These are phyloP conservation scores for Drosophila bocki DNA, from an alignment of 1,140 invertebrate species.

Conservation along the genomic window DNA sequence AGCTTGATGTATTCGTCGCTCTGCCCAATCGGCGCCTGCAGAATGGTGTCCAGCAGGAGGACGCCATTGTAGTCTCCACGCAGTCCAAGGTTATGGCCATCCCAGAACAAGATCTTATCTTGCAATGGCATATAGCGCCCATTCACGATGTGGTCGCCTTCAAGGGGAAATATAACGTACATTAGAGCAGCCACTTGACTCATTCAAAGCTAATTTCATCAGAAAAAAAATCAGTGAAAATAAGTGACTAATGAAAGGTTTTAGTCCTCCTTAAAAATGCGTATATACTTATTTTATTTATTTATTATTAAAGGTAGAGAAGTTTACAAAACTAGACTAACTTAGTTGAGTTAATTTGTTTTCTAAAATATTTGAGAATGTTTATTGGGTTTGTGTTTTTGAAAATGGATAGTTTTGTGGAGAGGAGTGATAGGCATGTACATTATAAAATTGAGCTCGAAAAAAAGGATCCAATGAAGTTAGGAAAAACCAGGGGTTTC, in stretches of 20 bases:
- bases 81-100: slow-evolving; percentile 92
- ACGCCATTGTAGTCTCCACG: slow-evolving; percentile 96
- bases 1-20: slow-evolving; percentile 92
- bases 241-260: neutral
- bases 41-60: slow-evolving; percentile 93
- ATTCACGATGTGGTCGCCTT: slow-evolving; percentile 74
- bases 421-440: too few relatives aligned
- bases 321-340: too few relatives aligned
- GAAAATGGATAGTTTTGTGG: too few relatives aligned
- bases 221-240: neutral
- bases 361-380: too few relatives aligned
- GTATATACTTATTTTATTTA: too few relatives aligned
- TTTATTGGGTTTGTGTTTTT: too few relatives aligned
- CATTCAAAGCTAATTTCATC: slow-evolving; percentile 1
- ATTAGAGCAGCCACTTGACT: slow-evolving; percentile 3
- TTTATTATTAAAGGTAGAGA: too few relatives aligned
- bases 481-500: too few relatives aligned
- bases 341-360: too few relatives aligned
- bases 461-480: too few relatives aligned
- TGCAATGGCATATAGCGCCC: slow-evolving; percentile 91
- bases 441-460: too few relatives aligned
- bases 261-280: neutral
- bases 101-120: slow-evolving; percentile 93
- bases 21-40: slow-evolving; percentile 91
- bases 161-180: neutral